phyloP scores from a whole-genome alignment of 2,113 vertebrate genomes.

The Halcyon senegalensis region DNA sequence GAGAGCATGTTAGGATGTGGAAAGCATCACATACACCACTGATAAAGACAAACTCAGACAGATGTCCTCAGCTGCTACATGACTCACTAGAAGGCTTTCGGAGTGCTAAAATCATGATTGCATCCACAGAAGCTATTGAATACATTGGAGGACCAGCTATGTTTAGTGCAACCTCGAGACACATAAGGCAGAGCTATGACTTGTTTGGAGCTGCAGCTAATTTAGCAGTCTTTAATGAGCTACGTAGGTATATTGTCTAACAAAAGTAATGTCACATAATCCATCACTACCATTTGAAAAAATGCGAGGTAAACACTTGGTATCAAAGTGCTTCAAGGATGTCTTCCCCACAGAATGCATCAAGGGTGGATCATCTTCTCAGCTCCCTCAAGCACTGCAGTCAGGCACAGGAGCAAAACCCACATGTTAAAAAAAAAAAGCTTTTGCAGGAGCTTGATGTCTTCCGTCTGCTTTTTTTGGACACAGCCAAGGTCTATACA shows the following conservation, averaged over 20 bases:
- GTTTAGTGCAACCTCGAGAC: not conserved
- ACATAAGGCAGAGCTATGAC: not conserved
- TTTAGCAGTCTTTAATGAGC: not conserved
- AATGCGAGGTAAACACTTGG: not conserved
- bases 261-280: rapidly evolving
- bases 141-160: not conserved
- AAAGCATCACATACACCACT: not conserved
- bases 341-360: not conserved
- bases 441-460: slow-evolving; percentile 2
- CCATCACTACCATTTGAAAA: not conserved
- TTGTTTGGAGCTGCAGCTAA: not conserved
- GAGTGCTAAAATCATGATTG: not conserved
- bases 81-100: not conserved
- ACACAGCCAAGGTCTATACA: slow-evolving; percentile 15
- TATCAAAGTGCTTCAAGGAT: not conserved
- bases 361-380: not conserved
- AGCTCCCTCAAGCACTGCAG: not conserved
- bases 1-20: not conserved
- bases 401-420: slow-evolving; percentile 18
- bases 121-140: not conserved
- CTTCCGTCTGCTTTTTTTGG: slow-evolving; percentile 19
- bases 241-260: not conserved
- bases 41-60: slow-evolving; percentile 23
- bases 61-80: not conserved
- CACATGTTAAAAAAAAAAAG: not conserved